Percentiles rank a stretch among this genome's conserved stretches.
These are phyloP conservation scores for Carassius carassius DNA, from an alignment of 2,113 vertebrate species.

Conservation along the genomic window DNA sequence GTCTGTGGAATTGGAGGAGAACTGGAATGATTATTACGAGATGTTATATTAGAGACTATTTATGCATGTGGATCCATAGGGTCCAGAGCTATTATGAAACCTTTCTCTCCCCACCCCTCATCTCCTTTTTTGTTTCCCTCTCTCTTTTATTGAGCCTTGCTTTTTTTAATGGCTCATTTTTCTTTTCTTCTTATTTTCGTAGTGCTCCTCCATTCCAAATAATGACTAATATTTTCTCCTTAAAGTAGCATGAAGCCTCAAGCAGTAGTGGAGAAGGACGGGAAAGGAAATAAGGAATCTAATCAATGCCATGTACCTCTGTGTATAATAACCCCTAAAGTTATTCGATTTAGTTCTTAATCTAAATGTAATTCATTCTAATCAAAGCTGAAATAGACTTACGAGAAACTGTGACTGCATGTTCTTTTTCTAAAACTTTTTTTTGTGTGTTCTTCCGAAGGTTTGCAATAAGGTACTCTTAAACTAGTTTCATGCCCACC, in stretches of 20 bases:
- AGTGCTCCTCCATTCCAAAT: conserved; percentile 58
- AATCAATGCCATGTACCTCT: conserved; percentile 43
- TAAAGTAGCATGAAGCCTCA: conserved; percentile 55
- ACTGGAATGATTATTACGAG: conserved; percentile 34
- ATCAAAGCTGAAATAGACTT: conserved; percentile 26
- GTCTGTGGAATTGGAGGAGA: conserved; percentile 35
- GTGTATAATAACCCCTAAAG: too few relatives aligned
- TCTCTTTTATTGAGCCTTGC: conserved; percentile 2
- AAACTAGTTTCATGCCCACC: background rate
- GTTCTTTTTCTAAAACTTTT: background rate
- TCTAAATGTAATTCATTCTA: conserved; percentile 32
- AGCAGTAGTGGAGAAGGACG: conserved; percentile 29
- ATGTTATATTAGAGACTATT: conserved; percentile 31
- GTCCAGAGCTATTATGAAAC: conserved; percentile 26
- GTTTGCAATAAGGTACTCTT: background rate
- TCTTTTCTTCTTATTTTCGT: conserved; percentile 62
- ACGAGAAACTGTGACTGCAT: conserved; percentile 24
- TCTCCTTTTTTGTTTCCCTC: background rate
- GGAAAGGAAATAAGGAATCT: conserved; percentile 44
- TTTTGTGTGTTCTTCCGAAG: background rate
- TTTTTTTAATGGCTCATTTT: conserved; percentile 49
- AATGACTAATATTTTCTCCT: conserved; percentile 73
- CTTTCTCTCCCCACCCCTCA: background rate
- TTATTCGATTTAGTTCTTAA: too few relatives aligned
- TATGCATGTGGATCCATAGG: conserved; percentile 23